Evolutionary conservation across 2,888 invertebrate species (phyloP).

Genomic region (Uropetala carovei): DNA sequence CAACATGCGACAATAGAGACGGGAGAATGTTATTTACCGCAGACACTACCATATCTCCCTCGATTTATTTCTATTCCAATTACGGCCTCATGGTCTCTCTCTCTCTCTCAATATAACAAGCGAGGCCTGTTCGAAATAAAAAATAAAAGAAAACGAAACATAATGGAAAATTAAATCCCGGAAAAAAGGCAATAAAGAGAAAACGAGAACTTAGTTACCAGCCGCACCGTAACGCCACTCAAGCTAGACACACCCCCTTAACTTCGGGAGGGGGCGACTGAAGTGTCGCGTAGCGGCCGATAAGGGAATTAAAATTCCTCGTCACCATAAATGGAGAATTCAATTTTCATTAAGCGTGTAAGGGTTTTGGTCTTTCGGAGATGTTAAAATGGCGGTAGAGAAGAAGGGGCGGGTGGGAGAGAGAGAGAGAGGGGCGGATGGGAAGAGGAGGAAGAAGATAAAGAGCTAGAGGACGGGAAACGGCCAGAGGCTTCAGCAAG

Average conservation of each 20-base stretch:
- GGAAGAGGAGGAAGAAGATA: not conserved
- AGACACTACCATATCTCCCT: not conserved
- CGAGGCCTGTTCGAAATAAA: not conserved
- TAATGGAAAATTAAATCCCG: not conserved
- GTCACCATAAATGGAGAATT: conserved; percentile 64
- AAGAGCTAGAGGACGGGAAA: not conserved
- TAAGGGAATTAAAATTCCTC: conserved; percentile 64
- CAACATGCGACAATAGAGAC: no score
- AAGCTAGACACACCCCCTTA: conserved; percentile 24
- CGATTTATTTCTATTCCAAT: not conserved
- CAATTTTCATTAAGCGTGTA: conserved; percentile 58
- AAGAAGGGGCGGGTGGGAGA: not conserved
- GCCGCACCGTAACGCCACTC: not conserved
- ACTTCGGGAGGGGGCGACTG: conserved; percentile 5
- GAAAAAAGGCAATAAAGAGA: conserved; percentile 19
- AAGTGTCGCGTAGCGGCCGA: conserved; percentile 58
- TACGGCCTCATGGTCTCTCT: not conserved
- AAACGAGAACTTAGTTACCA: conserved; percentile 25
- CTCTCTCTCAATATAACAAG: not conserved
- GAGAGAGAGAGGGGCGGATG: not conserved
- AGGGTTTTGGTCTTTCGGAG: conserved; percentile 40
- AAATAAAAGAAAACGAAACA: conserved; percentile 6
- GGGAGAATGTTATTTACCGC: not conserved
- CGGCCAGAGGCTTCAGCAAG: not conserved
- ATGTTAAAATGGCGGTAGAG: conserved; percentile 33